phyloP scores from a whole-genome alignment of 2,113 vertebrate genomes.

The Microcebus ravelobensis region DNA sequence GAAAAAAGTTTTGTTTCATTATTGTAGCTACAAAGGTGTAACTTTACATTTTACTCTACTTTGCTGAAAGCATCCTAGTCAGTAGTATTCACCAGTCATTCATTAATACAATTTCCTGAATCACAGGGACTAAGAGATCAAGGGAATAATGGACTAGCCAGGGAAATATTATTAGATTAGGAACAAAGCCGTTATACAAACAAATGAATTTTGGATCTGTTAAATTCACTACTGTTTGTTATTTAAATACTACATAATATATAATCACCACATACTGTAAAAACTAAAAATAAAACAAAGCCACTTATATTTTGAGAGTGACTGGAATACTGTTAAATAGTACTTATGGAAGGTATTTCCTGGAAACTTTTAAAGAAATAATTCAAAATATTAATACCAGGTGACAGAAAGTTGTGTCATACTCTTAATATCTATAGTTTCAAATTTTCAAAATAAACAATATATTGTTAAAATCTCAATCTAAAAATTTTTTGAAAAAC shows the following conservation, averaged over 20 bases:
- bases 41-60: constrained; percentile 2
- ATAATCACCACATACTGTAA: constrained; percentile 1
- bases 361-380: constrained; percentile 57
- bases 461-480: not conserved
- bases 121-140: not conserved
- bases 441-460: not conserved
- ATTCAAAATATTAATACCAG: constrained; percentile 78
- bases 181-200: not conserved
- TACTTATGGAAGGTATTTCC: constrained; percentile 20
- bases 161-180: constrained; percentile 11
- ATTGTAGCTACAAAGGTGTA: not conserved
- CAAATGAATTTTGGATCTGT: not conserved
- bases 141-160: not conserved
- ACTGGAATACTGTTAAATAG: not conserved
- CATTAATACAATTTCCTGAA: constrained; percentile 64
- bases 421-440: not conserved
- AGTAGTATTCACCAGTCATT: constrained; percentile 47
- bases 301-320: not conserved
- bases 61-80: constrained; percentile 28
- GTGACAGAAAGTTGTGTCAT: constrained; percentile 82
- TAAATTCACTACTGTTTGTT: constrained; percentile 22
- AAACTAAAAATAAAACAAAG: constrained; percentile 19
- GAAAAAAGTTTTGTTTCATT: not conserved
- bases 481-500: not conserved
- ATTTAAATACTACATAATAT: not conserved